Evolutionary conservation across 2,797 vertebrate genomes (phyloP), one percentile per base, ranked within the genome.

Genomic region (Gymnothorax javanicus): DNA sequence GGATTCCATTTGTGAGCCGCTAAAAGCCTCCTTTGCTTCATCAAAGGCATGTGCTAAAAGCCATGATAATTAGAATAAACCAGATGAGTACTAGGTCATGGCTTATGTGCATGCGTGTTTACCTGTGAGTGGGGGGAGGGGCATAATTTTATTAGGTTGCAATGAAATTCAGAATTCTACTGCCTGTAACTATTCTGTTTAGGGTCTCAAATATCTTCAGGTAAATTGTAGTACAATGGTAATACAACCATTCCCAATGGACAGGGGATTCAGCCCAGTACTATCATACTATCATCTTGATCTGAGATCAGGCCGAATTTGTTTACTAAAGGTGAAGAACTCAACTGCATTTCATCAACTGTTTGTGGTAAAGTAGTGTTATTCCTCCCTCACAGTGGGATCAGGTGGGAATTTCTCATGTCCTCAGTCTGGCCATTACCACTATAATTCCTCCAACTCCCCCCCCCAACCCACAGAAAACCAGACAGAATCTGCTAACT

Each of bases 321-420:
- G 33, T 77, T 52, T 77, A 23, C 75, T 23, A 54, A 79, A 79
- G 75, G 75, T 79, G 50, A 79, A 79, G 43, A 79, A 79, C 43
- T 79, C 75, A 79, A 79, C 43, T 79, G 33, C 83, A 50, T 85
- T 50, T n/a, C 54, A 85, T 85, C 64, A 71, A n/a, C 23, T 54
- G 62, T 85, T 85, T 71, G 56, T 73, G n/a, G 84, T 85, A 62
- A 3, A 62, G 15, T 62, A n/a, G 12, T n/a, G 11, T 13, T 13
- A 27, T 73, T 73, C 27, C 52, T 56, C 43, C 69, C 27, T 43
- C 12, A 5, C 73, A 15, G 20, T 57, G 52, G 20, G 25, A 71
- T 71, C 84, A 56, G 33, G 56, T 15, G 84, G 50, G 23, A 57
- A 85, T 85, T 67, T 15, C 43, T n/a, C 11, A 33, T 57, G 23